Evolutionary conservation across 2,888 invertebrate genomes (phyloP).

Genomic region (Minunthozetes semirufus): DNA sequence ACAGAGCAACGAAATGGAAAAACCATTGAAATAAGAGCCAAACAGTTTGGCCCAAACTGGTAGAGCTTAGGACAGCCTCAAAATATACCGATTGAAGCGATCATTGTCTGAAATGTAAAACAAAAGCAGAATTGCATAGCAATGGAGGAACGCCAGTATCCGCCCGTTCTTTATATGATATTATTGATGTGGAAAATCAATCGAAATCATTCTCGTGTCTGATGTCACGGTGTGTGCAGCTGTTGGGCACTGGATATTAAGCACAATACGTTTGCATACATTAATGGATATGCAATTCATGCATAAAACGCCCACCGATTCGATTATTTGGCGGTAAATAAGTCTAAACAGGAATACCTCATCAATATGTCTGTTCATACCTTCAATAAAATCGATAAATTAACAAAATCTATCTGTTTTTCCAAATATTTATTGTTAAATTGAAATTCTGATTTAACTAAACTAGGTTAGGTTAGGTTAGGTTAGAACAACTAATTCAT

Average conservation of each 20-base stretch:
- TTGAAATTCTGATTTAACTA: too few relatives aligned
- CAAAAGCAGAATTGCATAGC: neutral
- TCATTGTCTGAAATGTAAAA: neutral
- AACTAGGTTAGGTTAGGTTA: too few relatives aligned
- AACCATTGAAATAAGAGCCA: too few relatives aligned
- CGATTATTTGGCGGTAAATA: neutral
- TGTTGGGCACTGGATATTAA: neutral
- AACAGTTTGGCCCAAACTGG: too few relatives aligned
- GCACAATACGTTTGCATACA: neutral
- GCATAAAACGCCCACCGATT: conserved; percentile 7
- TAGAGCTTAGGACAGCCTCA: too few relatives aligned
- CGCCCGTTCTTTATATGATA: neutral
- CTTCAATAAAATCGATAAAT: neutral
- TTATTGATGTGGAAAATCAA: conserved; percentile 24
- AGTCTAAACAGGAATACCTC: neutral
- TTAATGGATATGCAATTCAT: neutral
- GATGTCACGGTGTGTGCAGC: conserved; percentile 20
- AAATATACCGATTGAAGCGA: neutral
- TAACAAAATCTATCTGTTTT: too few relatives aligned
- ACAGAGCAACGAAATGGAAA: too few relatives aligned
- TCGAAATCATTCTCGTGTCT: neutral
- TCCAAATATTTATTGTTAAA: too few relatives aligned
- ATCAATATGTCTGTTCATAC: neutral
- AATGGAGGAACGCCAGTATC: neutral
- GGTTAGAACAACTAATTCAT: too few relatives aligned